Base-by-base conservation (phyloP, 2,888 invertebrate genomes). In the Caenorhabditis sp. region DNA sequence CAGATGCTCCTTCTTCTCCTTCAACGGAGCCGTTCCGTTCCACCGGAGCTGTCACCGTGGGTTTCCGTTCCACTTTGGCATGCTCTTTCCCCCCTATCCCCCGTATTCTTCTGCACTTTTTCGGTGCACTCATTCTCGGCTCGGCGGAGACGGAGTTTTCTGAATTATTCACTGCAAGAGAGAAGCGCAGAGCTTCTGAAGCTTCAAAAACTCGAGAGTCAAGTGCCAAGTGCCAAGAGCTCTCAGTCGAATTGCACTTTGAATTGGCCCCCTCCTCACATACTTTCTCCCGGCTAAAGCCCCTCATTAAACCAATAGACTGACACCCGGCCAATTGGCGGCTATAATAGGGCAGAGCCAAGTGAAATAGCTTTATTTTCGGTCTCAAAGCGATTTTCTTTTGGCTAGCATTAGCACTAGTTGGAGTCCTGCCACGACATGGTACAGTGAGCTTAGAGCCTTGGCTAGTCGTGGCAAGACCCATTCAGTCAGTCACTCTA, bases 221-320 rank as follows among this genome's bases (percentile, higher is more conserved):
- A n/a, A 20, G 47, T 9, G 47, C 47, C 18, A n/a, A 5, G n/a
- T 6, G 47, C n/a, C 47, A 18, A 20, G 18, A 47, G 47, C 40
- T 9, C 40, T 47, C 47, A 53, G 22, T 53, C 37, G 40, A 76
- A 76, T 76, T 47, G 47, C 18, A 47, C 47, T 47, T 47, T 47
- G 47, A 47, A 47, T 47, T 47, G 20, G 18, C 47, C 18, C 13
- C 2, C n/a, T 20, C 47, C 8, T 47, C n/a, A 4, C 47, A 1
- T 47, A 5, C 5, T 47, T 47, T 13, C n/a, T 55, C 35, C 13
- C 26, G 32, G 22, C 5, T 32, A 9, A 32, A 32, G 26, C 20
- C 65, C 61, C 76, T 67, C 67, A 76, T 76, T 76, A 67, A 67
- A 44, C 53, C 51, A 76, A 67, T 76, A 61, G 67, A 76, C 37